These are phyloP conservation scores for Cyanoramphus novaezelandiae DNA, from an alignment of 2,113 vertebrate species.

Conservation along the genomic window DNA sequence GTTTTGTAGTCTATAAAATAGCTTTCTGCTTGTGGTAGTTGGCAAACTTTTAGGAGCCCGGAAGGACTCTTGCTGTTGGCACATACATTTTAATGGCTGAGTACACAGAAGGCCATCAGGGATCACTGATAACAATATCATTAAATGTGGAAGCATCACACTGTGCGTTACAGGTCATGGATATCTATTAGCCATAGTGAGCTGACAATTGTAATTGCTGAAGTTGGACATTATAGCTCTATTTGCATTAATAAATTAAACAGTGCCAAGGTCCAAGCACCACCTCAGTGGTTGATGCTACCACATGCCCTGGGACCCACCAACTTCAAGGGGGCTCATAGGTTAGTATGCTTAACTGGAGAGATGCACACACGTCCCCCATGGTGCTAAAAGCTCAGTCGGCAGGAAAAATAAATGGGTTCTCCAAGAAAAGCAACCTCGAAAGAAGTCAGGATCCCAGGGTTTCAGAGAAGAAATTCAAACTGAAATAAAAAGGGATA, in stretches of 20 bases:
- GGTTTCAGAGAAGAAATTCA: background rate
- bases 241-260: background rate
- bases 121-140: fast-evolving
- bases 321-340: fast-evolving
- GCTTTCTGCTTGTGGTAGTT: background rate
- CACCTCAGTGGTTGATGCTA: background rate
- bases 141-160: background rate
- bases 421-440: background rate
- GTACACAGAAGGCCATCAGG: background rate
- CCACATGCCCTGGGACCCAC: background rate
- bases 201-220: background rate
- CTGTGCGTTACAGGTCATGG: background rate
- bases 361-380: background rate
- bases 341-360: background rate
- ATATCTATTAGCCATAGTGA: background rate
- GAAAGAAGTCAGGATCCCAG: background rate
- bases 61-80: background rate
- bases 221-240: background rate
- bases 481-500: background rate
- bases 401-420: background rate
- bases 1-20: background rate
- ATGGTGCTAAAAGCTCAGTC: fast-evolving
- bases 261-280: background rate
- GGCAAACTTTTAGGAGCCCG: background rate
- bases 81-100: background rate